phyloP scores from a whole-genome alignment of 2,113 vertebrate species.

The Athene cunicularia region DNA sequence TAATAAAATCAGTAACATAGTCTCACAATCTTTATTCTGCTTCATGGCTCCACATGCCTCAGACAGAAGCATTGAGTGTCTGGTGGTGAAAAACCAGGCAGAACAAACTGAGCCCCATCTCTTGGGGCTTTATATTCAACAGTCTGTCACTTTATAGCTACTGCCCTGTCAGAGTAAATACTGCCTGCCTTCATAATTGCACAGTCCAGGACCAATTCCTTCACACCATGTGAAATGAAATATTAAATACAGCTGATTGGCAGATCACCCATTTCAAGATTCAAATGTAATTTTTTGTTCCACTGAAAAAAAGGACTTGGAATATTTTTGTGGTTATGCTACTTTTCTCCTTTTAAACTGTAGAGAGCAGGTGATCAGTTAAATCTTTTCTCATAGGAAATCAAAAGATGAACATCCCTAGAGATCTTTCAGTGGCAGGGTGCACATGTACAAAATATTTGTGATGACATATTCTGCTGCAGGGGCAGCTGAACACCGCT shows the following conservation, averaged over 20 bases:
- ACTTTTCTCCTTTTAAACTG: background rate
- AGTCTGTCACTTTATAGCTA: background rate
- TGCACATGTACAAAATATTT: background rate
- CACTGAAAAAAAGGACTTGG: background rate
- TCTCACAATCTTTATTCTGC: background rate
- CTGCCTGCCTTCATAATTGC: accelerated
- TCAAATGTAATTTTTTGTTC: background rate
- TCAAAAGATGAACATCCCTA: background rate
- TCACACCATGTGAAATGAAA: background rate
- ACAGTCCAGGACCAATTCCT: background rate
- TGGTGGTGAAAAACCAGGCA: background rate
- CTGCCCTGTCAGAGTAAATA: background rate
- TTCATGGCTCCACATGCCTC: background rate
- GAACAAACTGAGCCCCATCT: background rate
- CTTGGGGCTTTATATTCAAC: background rate
- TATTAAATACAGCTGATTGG: background rate
- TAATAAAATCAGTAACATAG: no score
- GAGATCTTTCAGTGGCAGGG: background rate
- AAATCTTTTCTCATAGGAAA: background rate
- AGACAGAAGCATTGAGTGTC: accelerated
- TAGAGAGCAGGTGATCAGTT: background rate
- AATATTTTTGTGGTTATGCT: background rate
- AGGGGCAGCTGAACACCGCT: background rate
- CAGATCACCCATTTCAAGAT: background rate
- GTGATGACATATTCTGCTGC: background rate